Percentiles rank a stretch among this genome's conserved stretches.
phyloP scores from a whole-genome alignment of 2,888 invertebrate genomes.

The Asteroscopus sphinx region DNA sequence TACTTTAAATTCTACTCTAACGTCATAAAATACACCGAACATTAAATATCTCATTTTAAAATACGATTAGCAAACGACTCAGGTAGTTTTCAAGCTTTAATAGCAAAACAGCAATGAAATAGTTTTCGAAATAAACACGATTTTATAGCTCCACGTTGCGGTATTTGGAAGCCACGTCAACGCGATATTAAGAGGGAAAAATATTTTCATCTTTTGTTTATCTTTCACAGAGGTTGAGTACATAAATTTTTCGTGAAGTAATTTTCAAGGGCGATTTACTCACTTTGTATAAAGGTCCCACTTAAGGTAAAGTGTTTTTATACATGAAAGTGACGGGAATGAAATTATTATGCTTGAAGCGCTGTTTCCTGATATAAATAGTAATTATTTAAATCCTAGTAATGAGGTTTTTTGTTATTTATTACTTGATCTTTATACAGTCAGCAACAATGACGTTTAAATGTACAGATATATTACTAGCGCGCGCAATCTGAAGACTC shows the following conservation, averaged over 20 bases:
- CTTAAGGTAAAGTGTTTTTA: constrained; percentile 41
- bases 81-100: constrained; percentile 13
- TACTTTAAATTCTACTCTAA: neutral
- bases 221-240: constrained; percentile 15
- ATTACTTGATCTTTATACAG: too few species aligned
- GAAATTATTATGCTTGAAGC: constrained; percentile 17
- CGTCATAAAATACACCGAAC: neutral
- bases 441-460: too few species aligned
- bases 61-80: neutral
- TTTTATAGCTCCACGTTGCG: constrained; percentile 10
- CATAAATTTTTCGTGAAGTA: constrained; percentile 28
- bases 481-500: too few species aligned
- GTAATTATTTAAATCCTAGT: neutral
- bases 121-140: constrained; percentile 20
- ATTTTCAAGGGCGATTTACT: constrained; percentile 37
- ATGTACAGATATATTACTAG: too few species aligned
- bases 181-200: constrained; percentile 20
- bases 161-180: constrained; percentile 15
- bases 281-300: constrained; percentile 36
- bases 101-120: constrained; percentile 6
- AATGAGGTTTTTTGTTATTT: too few species aligned
- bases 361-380: constrained; percentile 4
- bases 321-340: constrained; percentile 31
- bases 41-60: neutral
- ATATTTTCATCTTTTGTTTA: constrained; percentile 41